Evolutionary conservation across 2,113 vertebrate species (phyloP).

Genomic region (Pterocles burchelli): DNA sequence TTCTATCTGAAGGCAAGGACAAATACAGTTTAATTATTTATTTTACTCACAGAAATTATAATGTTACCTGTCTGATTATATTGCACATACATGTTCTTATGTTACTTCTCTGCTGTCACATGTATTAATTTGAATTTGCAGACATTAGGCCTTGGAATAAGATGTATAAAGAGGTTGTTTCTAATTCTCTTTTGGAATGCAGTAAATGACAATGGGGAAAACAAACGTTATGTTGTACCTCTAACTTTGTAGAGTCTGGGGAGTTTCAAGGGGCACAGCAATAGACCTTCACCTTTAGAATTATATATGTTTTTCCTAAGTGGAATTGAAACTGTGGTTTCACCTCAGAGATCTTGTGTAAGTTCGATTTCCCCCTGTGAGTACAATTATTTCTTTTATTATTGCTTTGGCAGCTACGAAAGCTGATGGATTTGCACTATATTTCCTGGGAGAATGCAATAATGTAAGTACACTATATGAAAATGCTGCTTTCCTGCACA

Average conservation of each 20-base stretch:
- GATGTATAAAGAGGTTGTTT: neutral
- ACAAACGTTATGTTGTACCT: neutral
- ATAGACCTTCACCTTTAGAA: neutral
- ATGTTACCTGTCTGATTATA: neutral
- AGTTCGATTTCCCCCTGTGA: slow-evolving; percentile 5
- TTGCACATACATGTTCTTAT: neutral
- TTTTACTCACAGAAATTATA: neutral
- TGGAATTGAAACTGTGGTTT: neutral
- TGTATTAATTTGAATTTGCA: neutral
- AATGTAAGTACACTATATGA: slow-evolving; percentile 87
- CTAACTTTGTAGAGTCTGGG: neutral
- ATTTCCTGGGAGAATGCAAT: slow-evolving; percentile 99
- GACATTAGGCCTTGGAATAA: neutral
- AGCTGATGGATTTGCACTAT: slow-evolving; percentile 98
- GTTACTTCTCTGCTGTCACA: neutral
- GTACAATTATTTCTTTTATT: slow-evolving; percentile 59
- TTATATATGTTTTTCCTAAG: neutral
- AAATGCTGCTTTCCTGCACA: neutral
- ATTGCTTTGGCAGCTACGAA: slow-evolving; percentile 89
- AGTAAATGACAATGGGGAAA: neutral
- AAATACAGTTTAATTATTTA: neutral
- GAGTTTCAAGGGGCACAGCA: neutral
- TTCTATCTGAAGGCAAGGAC: neutral
- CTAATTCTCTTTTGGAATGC: neutral
- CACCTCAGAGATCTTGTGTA: neutral